Percentiles rank a stretch among this genome's conserved stretches.
Evolutionary conservation across 1,140 invertebrate species (phyloP).

Genomic region (Drepana arcuata): DNA sequence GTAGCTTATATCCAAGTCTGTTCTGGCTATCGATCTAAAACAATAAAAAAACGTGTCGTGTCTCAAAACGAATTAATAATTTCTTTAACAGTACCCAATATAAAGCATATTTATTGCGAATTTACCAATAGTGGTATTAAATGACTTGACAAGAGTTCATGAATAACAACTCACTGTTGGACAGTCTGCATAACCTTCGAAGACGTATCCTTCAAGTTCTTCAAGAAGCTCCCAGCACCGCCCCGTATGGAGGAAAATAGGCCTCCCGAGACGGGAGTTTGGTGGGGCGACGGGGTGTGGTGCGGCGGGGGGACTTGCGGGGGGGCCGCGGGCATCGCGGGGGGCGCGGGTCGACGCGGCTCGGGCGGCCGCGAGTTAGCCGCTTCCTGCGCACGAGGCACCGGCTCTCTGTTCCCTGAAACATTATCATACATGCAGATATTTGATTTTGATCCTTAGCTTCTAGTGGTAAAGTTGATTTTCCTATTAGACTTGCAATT

Average conservation of each 20-base stretch:
- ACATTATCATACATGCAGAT: constrained; percentile 4
- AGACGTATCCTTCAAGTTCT: constrained; percentile 96
- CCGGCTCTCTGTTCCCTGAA: constrained; percentile 36
- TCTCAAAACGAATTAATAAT: no score
- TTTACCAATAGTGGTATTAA: no score
- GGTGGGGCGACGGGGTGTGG: constrained; percentile 41
- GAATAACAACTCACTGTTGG: constrained; percentile 86
- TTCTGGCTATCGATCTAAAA: constrained; percentile 87
- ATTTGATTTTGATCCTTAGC: not conserved
- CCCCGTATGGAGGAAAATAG: constrained; percentile 87
- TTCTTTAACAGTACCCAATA: no score
- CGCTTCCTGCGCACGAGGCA: constrained; percentile 30
- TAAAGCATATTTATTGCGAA: no score
- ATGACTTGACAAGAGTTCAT: no score
- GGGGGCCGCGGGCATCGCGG: constrained; percentile 36
- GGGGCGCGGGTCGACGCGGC: constrained; percentile 41
- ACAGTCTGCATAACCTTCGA: constrained; percentile 97
- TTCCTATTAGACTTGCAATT: no score
- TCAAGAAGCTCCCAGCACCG: constrained; percentile 89
- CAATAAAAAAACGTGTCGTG: no score
- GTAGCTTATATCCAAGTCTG: constrained; percentile 92
- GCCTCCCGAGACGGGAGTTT: constrained; percentile 64
- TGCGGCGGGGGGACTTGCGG: constrained; percentile 47
- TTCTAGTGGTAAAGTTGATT: no score
- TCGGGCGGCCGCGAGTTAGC: constrained; percentile 35